Conservation (phyloP, 2,113 vertebrate species). For the Octodon degus region DNA sequence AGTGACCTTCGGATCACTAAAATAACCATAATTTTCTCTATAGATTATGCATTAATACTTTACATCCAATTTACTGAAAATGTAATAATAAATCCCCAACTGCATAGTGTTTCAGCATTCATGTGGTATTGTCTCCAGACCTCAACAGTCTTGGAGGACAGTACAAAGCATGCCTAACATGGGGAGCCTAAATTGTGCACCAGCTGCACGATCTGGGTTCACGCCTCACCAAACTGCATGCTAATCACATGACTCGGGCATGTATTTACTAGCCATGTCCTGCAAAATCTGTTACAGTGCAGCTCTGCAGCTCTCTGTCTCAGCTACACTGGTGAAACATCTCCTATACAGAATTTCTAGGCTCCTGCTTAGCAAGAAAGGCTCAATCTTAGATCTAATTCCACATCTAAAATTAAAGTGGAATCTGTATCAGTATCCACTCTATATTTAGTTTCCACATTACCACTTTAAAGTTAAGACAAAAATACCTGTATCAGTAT, state of each 20-base stretch:
- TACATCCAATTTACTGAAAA: neutral
- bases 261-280: neutral
- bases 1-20: neutral
- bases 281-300: neutral
- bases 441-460: neutral
- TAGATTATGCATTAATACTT: neutral
- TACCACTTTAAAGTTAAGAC: neutral
- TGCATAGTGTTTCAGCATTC: neutral
- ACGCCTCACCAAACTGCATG: neutral
- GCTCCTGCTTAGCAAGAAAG: neutral
- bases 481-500: neutral
- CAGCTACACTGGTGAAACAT: neutral
- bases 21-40: neutral
- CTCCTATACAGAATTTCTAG: neutral
- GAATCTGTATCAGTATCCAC: neutral
- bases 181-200: neutral
- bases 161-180: neutral
- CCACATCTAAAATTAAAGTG: slow-evolving; percentile 19
- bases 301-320: neutral
- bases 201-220: neutral
- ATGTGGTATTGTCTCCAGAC: neutral
- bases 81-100: neutral
- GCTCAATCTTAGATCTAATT: neutral
- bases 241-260: neutral
- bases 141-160: neutral